These are phyloP conservation scores for Syngnathoides biaculeatus DNA, from an alignment of 2,113 vertebrate species.

Conservation along the genomic window DNA sequence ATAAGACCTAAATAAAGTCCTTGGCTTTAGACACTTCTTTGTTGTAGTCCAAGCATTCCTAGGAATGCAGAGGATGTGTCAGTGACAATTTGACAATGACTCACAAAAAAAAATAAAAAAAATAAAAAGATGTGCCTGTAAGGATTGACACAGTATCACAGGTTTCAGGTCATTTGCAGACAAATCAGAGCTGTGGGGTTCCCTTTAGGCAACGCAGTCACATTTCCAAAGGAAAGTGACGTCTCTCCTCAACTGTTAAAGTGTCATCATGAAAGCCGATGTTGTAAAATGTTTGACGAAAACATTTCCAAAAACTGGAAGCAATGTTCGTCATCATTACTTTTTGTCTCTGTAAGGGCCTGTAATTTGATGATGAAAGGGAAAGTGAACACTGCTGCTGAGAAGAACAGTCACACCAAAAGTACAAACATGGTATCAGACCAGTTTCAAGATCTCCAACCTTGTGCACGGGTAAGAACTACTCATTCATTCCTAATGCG, in stretches of 20 bases:
- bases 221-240: neutral
- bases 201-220: neutral
- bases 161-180: neutral
- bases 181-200: neutral
- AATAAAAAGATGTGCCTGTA: neutral
- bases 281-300: neutral
- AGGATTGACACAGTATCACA: neutral
- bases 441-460: slow-evolving; percentile 68
- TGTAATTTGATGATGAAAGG: slow-evolving; percentile 82
- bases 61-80: neutral
- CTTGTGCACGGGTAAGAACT: slow-evolving; percentile 72
- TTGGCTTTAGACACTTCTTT: neutral
- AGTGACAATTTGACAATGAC: neutral
- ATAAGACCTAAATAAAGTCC: neutral
- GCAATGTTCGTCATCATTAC: neutral
- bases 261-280: neutral
- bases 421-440: slow-evolving; percentile 82
- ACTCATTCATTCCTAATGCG: neutral
- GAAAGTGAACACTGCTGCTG: slow-evolving; percentile 70
- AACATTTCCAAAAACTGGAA: neutral
- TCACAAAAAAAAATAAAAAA: neutral
- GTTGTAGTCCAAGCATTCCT: neutral
- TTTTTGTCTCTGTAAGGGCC: slow-evolving; percentile 39
- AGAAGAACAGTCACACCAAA: slow-evolving; percentile 73
- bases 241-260: neutral